Conservation (phyloP, 2,888 invertebrate genomes). For the Aphidius colemani region DNA sequence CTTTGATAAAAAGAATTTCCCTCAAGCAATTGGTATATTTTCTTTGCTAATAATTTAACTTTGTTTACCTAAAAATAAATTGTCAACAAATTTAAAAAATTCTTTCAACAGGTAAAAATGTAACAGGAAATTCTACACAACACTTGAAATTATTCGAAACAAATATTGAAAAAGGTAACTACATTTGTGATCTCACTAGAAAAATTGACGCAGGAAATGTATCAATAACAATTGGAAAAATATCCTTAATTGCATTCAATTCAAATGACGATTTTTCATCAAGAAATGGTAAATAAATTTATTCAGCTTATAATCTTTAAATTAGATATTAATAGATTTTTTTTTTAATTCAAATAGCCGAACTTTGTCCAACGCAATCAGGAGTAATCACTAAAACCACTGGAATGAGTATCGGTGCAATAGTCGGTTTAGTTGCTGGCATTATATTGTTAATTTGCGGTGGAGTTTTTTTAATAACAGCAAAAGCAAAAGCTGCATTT, state of each 20-base stretch:
- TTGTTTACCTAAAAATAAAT: not conserved
- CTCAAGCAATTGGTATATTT: conserved; percentile 29
- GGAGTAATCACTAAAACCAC: not conserved
- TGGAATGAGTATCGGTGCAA: conserved; percentile 27
- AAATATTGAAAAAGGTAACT: conserved; percentile 27
- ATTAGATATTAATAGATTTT: not conserved
- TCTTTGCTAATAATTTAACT: not conserved
- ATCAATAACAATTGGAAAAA: conserved; percentile 33
- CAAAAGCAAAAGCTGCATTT: too few species aligned
- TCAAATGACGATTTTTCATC: conserved; percentile 19
- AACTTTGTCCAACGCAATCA: conserved; percentile 31
- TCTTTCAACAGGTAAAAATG: conserved; percentile 23
- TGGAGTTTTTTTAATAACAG: too few species aligned
- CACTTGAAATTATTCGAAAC: conserved; percentile 35
- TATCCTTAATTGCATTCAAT: conserved; percentile 42
- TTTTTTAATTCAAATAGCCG: conserved; percentile 26
- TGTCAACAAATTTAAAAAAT: not conserved
- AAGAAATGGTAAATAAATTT: conserved; percentile 35
- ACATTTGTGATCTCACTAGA: conserved; percentile 33
- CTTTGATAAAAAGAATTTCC: conserved; percentile 32
- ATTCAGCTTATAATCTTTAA: not conserved
- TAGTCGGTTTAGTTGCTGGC: conserved; percentile 30
- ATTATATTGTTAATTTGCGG: conserved; percentile 22
- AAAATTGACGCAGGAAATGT: conserved; percentile 23
- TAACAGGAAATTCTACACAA: conserved; percentile 26